Percentiles rank a stretch among this genome's conserved stretches.
Conservation (phyloP, 2,113 vertebrate species). For the Beaufortia kweichowensis region DNA sequence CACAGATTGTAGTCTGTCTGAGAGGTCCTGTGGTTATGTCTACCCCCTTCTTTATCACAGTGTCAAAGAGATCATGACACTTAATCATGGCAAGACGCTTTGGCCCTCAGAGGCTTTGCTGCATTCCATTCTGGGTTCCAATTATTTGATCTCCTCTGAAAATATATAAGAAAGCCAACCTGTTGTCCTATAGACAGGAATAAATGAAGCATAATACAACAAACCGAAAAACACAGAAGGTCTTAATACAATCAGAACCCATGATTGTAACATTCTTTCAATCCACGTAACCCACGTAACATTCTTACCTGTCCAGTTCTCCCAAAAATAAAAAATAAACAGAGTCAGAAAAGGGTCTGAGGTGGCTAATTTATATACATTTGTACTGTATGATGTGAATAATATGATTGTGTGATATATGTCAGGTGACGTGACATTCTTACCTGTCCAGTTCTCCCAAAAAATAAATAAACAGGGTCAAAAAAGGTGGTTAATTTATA, state of each 20-base stretch:
- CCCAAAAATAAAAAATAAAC: too few species aligned
- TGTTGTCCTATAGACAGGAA: neutral
- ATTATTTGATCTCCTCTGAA: neutral
- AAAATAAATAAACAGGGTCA: too few species aligned
- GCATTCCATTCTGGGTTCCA: neutral
- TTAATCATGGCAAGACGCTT: neutral
- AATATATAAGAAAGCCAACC: neutral
- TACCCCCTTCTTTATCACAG: slow-evolving; percentile 10
- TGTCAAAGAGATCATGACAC: neutral
- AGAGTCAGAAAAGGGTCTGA: too few species aligned
- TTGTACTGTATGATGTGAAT: too few species aligned
- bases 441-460: too few species aligned
- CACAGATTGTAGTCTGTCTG: neutral
- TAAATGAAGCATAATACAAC: slow-evolving; percentile 7
- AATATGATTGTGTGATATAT: too few species aligned
- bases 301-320: too few species aligned
- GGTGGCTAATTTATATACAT: too few species aligned
- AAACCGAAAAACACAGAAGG: neutral
- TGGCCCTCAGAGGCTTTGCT: neutral
- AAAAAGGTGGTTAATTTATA: too few species aligned
- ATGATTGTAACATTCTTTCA: too few species aligned
- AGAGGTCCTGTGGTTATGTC: slow-evolving; percentile 42
- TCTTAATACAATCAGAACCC: neutral
- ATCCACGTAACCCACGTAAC: too few species aligned
- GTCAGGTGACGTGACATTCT: too few species aligned